A percentile compares a stretch with the other conserved stretches of the same genome.
Evolutionary conservation across 2,888 invertebrate genomes (phyloP).

Genomic region (Liodrosophila aerea): DNA sequence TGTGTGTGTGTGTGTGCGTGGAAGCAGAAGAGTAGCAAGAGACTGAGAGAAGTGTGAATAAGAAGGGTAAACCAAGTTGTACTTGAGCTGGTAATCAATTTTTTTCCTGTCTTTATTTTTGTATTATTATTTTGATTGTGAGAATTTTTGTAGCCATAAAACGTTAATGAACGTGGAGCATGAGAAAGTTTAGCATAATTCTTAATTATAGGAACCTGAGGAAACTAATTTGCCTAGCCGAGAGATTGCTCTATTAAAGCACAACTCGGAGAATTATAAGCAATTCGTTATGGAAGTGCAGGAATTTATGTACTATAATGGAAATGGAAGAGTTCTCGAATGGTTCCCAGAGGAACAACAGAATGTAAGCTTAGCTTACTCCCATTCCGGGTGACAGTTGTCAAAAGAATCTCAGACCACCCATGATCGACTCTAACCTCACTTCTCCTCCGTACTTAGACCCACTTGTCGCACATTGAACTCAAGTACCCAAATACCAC

Average conservation of each 20-base stretch:
- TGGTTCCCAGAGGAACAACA: neutral
- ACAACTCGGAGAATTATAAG: too few species aligned
- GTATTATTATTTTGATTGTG: constrained; percentile 56
- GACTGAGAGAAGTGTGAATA: constrained; percentile 46
- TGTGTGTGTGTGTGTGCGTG: neutral
- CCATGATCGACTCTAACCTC: constrained; percentile 19
- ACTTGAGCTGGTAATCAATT: constrained; percentile 69
- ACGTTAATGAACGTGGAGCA: constrained; percentile 46
- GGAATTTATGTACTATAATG: neutral
- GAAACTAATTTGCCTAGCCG: constrained; percentile 33
- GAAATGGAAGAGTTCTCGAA: too few species aligned
- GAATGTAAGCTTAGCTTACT: constrained; percentile 15
- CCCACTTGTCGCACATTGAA: constrained; percentile 63
- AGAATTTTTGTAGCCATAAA: constrained; percentile 46
- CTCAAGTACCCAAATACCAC: constrained; percentile 48
- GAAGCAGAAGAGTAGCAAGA: neutral
- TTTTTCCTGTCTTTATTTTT: constrained; percentile 45
- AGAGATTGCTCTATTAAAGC: too few species aligned
- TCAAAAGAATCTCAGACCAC: constrained; percentile 26
- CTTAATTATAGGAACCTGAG: constrained; percentile 30
- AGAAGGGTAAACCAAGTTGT: constrained; percentile 60
- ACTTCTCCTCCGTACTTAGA: constrained; percentile 9
- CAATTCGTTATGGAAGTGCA: too few species aligned
- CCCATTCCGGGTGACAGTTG: constrained; percentile 23
- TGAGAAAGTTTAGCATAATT: constrained; percentile 48